Percentiles rank a stretch among this genome's conserved stretches.
These are phyloP conservation scores for Montipora sp. DNA, from an alignment of 64 coral and sea anemone genomes.

Conservation along the genomic window DNA sequence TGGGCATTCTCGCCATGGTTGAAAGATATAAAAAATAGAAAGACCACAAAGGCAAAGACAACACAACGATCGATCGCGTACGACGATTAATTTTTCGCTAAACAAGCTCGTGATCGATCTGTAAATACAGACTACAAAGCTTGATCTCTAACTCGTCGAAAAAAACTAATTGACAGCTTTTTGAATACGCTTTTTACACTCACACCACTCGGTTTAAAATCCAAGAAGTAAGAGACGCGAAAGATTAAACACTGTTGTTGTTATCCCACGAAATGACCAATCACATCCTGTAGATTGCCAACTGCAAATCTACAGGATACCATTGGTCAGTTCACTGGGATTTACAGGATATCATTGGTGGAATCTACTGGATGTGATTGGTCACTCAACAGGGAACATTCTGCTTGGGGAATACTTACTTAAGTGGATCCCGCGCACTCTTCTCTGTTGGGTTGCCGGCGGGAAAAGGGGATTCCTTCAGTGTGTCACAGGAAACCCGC, in stretches of 20 bases:
- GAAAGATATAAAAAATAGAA: too few relatives aligned
- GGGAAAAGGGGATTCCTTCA: too few relatives aligned
- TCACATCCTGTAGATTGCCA: not conserved
- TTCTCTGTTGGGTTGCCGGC: not conserved
- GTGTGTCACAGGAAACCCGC: not conserved
- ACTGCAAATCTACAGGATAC: not conserved
- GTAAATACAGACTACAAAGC: too few relatives aligned
- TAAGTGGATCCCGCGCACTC: too few relatives aligned
- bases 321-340: not conserved
- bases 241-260: too few relatives aligned
- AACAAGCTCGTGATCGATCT: too few relatives aligned
- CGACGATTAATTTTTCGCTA: not conserved
- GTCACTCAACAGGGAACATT: not conserved
- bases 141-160: too few relatives aligned
- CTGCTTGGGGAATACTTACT: too few relatives aligned
- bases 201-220: too few relatives aligned
- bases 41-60: not conserved
- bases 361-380: not conserved
- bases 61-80: not conserved
- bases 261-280: not conserved
- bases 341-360: not conserved
- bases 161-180: too few relatives aligned
- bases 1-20: not conserved
- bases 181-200: too few relatives aligned
- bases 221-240: too few relatives aligned